Evolutionary conservation across 2,888 invertebrate genomes (phyloP).

Genomic region (Dasysyrphus albostriatus): DNA sequence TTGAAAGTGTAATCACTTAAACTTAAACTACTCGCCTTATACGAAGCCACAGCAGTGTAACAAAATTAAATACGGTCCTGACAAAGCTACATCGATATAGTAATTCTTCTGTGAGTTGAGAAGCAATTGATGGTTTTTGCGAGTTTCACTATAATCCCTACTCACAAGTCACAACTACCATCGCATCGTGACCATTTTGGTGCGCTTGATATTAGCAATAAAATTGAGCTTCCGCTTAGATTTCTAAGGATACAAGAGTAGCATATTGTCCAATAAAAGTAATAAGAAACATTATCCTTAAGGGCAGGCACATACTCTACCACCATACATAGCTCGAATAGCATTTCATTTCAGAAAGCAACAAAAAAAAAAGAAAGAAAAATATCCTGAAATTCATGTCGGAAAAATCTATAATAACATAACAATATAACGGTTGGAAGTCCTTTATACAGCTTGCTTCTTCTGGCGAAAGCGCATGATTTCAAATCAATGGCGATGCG

Average conservation of each 20-base stretch:
- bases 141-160: too few species aligned
- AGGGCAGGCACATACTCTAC: neutral
- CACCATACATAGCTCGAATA: neutral
- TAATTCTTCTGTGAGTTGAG: too few species aligned
- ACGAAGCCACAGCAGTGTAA: too few species aligned
- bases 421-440: neutral
- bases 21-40: too few species aligned
- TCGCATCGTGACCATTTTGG: too few species aligned
- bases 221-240: too few species aligned
- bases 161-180: too few species aligned
- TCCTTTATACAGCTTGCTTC: neutral
- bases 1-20: too few species aligned
- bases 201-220: too few species aligned
- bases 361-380: slow-evolving; percentile 29
- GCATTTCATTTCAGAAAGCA: slow-evolving; percentile 5
- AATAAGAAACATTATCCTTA: slow-evolving; percentile 4
- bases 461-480: slow-evolving; percentile 26
- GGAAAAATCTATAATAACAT: slow-evolving; percentile 62
- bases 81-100: too few species aligned
- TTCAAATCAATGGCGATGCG: slow-evolving; percentile 30
- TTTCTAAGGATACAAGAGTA: neutral
- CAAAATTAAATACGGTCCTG: too few species aligned
- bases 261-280: slow-evolving; percentile 52
- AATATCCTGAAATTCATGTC: slow-evolving; percentile 55
- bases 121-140: too few species aligned